Evolutionary conservation across 2,888 invertebrate species (phyloP), one percentile per base, ranked within the genome.

Genomic region (Polydrusus cervinus): DNA sequence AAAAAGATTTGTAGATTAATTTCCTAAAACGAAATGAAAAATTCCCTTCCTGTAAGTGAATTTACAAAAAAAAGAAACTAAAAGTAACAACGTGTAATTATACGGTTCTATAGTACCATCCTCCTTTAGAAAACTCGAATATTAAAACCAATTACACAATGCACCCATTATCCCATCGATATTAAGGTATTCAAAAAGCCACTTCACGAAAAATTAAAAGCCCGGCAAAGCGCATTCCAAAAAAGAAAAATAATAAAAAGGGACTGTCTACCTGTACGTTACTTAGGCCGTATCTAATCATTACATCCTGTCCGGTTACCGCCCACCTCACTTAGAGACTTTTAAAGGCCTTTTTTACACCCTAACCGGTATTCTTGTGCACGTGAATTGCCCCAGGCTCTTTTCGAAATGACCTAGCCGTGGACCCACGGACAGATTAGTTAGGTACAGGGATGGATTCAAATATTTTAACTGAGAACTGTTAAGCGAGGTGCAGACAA

Each of bases 331-430:
- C 82, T 83, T 84, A 81, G 81, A 81, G 80, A 81, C 81, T 80
- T 83, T 83, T 80, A 79, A 76, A 74, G 76, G 78, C 78, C 79
- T 79, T 83, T 85, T 85, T 85, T 85, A 84, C 84, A 84, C 84
- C 84, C 84, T 80, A 78, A 79, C 77, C 70, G 78, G 71, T 78
- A 76, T 75, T 72, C 68, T 45, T 34, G 85, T 86, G 87, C 87
- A 87, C 87, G 87, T 87, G 87, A 87, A 85, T 85, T 81, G 86
- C 87, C 85, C 73, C 69, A 67, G 85, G 87, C 84, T 49, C 81
- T 60, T 30, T 64, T 47, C 57, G 62, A 74, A 72, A 77, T 71
- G 71, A 72, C 74, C 77, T 61, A 70, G 45, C 67, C 65, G 20
- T 30, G 70, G 66, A 67, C 51, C 71, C 71, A 69, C 40, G 34